Evolutionary conservation across 2,888 invertebrate genomes (phyloP).

Genomic region (Ditylenchus weischeri): DNA sequence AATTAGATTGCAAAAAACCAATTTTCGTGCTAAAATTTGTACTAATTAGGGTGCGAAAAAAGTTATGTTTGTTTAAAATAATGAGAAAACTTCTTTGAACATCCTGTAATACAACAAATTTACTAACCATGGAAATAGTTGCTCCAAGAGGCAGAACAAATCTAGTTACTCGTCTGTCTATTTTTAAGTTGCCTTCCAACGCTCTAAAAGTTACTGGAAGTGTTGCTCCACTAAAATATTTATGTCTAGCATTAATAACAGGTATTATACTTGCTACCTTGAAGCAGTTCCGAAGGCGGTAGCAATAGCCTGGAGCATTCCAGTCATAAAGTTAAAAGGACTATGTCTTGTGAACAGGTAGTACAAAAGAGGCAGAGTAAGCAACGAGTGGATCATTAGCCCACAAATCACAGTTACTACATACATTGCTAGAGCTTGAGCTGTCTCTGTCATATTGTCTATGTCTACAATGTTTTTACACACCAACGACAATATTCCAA

Average conservation of each 20-base stretch:
- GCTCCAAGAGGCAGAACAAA: slow-evolving; percentile 96
- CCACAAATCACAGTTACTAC: slow-evolving; percentile 31
- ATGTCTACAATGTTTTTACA: slow-evolving; percentile 70
- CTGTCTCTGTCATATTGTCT: slow-evolving; percentile 66
- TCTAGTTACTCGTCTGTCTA: slow-evolving; percentile 76
- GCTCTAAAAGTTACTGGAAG: slow-evolving; percentile 90
- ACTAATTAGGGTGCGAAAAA: too few species aligned
- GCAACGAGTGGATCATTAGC: slow-evolving; percentile 75
- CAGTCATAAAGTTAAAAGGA: slow-evolving; percentile 57
- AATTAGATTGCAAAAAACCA: too few species aligned
- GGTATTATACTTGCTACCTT: slow-evolving; percentile 62
- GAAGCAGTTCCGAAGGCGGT: slow-evolving; percentile 96
- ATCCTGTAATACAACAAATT: too few species aligned
- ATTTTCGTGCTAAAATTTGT: too few species aligned
- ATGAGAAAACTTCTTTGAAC: too few species aligned
- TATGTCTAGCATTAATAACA: not conserved
- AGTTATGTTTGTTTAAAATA: too few species aligned
- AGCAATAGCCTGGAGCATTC: slow-evolving; percentile 81
- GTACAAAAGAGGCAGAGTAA: slow-evolving; percentile 82
- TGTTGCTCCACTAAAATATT: slow-evolving; percentile 69
- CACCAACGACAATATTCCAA: slow-evolving; percentile 71
- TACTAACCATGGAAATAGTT: slow-evolving; percentile 73
- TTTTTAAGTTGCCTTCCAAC: slow-evolving; percentile 78
- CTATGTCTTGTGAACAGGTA: slow-evolving; percentile 70
- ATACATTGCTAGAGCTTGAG: slow-evolving; percentile 77